Base-by-base conservation (phyloP, 2,797 vertebrate species). In the Mus caroli region DNA sequence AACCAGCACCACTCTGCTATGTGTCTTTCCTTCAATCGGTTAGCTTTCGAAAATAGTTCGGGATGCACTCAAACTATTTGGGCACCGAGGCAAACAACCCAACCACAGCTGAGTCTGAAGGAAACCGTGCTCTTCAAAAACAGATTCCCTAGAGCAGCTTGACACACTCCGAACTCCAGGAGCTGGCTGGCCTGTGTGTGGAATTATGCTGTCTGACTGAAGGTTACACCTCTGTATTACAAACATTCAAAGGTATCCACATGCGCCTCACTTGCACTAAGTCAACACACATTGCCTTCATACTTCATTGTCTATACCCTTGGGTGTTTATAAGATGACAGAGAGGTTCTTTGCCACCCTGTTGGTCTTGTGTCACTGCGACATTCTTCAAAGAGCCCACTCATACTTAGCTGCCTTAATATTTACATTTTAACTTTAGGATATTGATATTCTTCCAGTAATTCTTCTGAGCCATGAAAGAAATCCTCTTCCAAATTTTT, bases 381-480 rank as follows among this genome's bases (percentile, higher is more conserved):
- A 73, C 64, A 86, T 83, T 91, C 67, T 90, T 90, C 43, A 71
- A 64, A 86, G 8, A 85, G 3, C 14, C 15, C 60, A n/a, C 62
- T 54, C 52, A 34, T 14, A 4, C 11, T 37, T 69, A 94, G 78
- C 31, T 50, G 50, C 9, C 62, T 91, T 85, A 37, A 56, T 94
- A 80, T 79, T 86, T 94, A 79, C 58, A 43, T 92, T 54, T 83
- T 94, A 89, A 73, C 79, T 71, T 93, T 84, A 96, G 13, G 37
- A 60, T 88, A 60, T 76, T 86, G 94, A 88, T 93, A 86, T 83
- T 46, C n/a, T 95, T 80, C 43, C 83, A 91, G 58, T 92, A 95
- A 82, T 96, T 96, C 78, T 95, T 87, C 83, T 80, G 78, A 91
- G 69, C 56, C 75, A 94, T 95, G 40, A 93, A 54, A 92, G 80